Conservation (phyloP, 1,140 invertebrate species). For the Oedothorax gibbosus region DNA sequence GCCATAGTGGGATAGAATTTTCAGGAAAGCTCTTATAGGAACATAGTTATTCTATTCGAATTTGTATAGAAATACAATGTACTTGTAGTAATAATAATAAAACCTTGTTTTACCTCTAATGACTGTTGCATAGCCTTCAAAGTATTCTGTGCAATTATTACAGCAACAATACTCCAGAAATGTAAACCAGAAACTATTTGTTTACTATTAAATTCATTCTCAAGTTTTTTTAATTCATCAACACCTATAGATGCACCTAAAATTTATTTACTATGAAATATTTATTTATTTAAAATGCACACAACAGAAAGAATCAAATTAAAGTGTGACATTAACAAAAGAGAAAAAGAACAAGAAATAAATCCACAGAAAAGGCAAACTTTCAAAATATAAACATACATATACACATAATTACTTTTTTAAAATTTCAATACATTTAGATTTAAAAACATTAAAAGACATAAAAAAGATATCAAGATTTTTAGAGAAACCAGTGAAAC, state of each 20-base stretch:
- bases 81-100: neutral
- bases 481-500: neutral
- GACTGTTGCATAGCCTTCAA: conserved; percentile 9
- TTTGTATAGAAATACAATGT: neutral
- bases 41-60: neutral
- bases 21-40: neutral
- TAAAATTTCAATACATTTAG: too few species aligned
- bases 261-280: neutral
- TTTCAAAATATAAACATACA: too few species aligned
- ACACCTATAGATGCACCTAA: neutral
- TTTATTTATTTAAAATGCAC: neutral
- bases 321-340: too few species aligned
- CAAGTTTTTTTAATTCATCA: neutral
- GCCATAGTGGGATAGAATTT: neutral
- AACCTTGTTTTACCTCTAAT: neutral
- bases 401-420: too few species aligned
- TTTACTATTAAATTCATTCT: neutral
- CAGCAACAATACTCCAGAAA: conserved; percentile 11
- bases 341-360: too few species aligned
- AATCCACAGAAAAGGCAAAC: too few species aligned
- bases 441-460: neutral
- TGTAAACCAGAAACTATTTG: neutral
- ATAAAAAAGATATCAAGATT: neutral
- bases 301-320: too few species aligned
- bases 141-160: conserved; percentile 11